Evolutionary conservation across 2,888 invertebrate species (phyloP).

Genomic region (Saturnia pavonia): DNA sequence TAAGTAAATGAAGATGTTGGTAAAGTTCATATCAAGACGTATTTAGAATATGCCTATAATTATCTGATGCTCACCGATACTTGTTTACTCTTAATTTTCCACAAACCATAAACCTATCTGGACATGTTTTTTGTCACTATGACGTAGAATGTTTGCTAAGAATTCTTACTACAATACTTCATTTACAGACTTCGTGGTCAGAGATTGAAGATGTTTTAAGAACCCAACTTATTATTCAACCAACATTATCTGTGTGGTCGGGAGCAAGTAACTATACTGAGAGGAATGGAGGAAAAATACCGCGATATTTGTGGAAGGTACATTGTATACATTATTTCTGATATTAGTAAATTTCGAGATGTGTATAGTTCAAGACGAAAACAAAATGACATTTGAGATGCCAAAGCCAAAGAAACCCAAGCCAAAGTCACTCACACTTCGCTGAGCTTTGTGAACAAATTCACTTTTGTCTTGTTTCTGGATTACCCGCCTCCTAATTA

Average conservation of each 20-base stretch:
- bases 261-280: constrained; percentile 14
- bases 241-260: constrained; percentile 11
- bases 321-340: not conserved
- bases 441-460: not conserved
- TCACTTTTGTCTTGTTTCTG: not conserved
- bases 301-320: constrained; percentile 24
- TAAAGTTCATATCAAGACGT: no score
- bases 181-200: constrained; percentile 13
- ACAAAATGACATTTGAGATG: not conserved
- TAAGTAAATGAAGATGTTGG: not conserved
- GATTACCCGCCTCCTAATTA: no score
- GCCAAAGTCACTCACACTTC: not conserved
- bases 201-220: constrained; percentile 1
- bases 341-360: not conserved
- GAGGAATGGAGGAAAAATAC: not conserved
- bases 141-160: not conserved
- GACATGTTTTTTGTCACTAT: not conserved
- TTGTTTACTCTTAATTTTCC: not conserved
- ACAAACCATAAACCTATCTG: not conserved
- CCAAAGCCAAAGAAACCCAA: not conserved
- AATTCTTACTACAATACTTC: not conserved
- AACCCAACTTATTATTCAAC: not conserved
- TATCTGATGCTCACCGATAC: not conserved
- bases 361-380: not conserved
- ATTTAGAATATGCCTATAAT: not conserved